Evolutionary conservation across 2,797 vertebrate species (phyloP).

Genomic region (Fratercula arctica): DNA sequence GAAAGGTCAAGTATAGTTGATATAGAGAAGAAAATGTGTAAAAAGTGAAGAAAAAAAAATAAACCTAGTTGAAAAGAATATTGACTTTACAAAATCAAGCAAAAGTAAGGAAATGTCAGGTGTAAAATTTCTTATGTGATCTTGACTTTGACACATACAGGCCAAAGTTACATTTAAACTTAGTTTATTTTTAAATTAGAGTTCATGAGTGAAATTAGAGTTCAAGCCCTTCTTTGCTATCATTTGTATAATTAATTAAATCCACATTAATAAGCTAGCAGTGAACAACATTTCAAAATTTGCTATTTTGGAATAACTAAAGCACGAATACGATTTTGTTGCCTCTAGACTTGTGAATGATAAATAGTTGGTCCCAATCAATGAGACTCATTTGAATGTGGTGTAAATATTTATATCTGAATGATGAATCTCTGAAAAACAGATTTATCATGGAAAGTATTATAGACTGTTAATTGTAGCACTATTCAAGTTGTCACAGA

Average conservation of each 20-base stretch:
- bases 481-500: slow-evolving; percentile 11
- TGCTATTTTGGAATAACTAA: background rate
- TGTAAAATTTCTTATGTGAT: background rate
- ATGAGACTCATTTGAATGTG: background rate
- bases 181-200: background rate
- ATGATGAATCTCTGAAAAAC: slow-evolving; percentile 8
- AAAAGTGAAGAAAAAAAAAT: background rate
- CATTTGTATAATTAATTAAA: background rate
- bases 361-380: slow-evolving; percentile 26
- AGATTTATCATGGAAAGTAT: background rate
- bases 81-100: background rate
- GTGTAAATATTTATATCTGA: slow-evolving; percentile 48
- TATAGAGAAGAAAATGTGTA: background rate
- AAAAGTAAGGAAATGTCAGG: background rate
- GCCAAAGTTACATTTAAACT: background rate
- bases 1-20: background rate
- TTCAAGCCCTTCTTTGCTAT: background rate
- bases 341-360: background rate
- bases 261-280: background rate
- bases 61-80: background rate
- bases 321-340: background rate
- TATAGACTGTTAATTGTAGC: slow-evolving; percentile 9
- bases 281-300: background rate
- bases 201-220: background rate
- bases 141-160: background rate